phyloP scores from a whole-genome alignment of 2,113 vertebrate species.

The Martes martes region DNA sequence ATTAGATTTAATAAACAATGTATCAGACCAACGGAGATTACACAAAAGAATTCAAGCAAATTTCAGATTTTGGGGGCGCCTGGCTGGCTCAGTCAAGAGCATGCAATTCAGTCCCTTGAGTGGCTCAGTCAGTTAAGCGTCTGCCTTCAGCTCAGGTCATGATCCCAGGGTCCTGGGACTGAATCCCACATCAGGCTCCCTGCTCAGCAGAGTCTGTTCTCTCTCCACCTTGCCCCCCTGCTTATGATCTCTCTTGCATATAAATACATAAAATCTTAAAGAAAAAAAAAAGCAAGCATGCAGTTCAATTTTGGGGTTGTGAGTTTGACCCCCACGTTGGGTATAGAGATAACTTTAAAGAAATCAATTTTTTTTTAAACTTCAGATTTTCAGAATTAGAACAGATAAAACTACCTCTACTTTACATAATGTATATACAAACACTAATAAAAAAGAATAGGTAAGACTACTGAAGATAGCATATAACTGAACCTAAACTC shows the following conservation, averaged over 20 bases:
- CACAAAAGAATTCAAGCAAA: neutral
- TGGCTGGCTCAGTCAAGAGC: neutral
- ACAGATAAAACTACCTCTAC: neutral
- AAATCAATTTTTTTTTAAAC: neutral
- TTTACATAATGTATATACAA: neutral
- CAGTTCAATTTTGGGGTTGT: neutral
- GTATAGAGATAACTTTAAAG: neutral
- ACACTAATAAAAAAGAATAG: neutral
- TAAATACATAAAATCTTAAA: neutral
- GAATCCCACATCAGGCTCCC: neutral
- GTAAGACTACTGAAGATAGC: neutral
- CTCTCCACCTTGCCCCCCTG: neutral
- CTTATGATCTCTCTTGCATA: neutral
- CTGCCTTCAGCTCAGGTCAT: neutral
- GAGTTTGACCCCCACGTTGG: neutral
- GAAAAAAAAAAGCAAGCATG: neutral
- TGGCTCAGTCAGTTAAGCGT: fast-evolving
- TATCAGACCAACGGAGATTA: neutral
- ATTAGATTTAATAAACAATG: neutral
- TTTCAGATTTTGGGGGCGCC: neutral
- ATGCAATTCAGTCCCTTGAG: neutral
- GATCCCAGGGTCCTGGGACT: neutral
- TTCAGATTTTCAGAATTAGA: neutral
- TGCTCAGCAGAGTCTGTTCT: neutral
- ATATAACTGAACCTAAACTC: neutral